phyloP scores from a whole-genome alignment of 2,797 vertebrate species.

The Muscicapa striata region DNA sequence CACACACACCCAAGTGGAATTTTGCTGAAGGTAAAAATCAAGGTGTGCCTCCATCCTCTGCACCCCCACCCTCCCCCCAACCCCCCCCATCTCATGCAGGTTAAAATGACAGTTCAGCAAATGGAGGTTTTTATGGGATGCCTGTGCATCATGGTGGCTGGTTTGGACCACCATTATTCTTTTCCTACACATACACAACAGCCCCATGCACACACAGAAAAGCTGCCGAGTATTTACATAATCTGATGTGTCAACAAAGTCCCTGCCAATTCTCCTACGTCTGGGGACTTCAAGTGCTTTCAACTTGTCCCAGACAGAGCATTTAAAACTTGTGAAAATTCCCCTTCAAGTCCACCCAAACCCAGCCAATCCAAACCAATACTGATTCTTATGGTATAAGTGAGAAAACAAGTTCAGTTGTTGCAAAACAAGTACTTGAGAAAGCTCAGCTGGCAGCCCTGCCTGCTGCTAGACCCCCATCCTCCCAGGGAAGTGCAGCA shows the following conservation, averaged over 20 bases:
- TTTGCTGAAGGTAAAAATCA: conserved; percentile 16
- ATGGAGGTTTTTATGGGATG: conserved; percentile 45
- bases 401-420: conserved; percentile 20
- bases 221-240: conserved; percentile 21
- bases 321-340: conserved; percentile 22
- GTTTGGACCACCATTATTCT: conserved; percentile 1
- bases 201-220: conserved; percentile 24
- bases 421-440: not conserved
- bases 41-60: not conserved
- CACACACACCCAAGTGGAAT: not conserved
- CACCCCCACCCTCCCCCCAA: fast-evolving
- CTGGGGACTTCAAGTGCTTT: conserved; percentile 5
- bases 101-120: conserved; percentile 15
- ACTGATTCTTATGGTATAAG: not conserved
- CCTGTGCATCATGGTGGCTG: conserved; percentile 28
- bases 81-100: not conserved
- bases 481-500: not conserved
- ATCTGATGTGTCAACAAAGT: conserved; percentile 52
- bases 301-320: conserved; percentile 1
- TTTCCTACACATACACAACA: conserved; percentile 48
- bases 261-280: conserved; percentile 44
- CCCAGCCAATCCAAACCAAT: not conserved
- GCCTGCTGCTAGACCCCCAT: not conserved
- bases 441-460: not conserved
- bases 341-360: not conserved